Conservation (phyloP, 1,140 invertebrate species). For the Carcinoscorpius rotundicauda region DNA sequence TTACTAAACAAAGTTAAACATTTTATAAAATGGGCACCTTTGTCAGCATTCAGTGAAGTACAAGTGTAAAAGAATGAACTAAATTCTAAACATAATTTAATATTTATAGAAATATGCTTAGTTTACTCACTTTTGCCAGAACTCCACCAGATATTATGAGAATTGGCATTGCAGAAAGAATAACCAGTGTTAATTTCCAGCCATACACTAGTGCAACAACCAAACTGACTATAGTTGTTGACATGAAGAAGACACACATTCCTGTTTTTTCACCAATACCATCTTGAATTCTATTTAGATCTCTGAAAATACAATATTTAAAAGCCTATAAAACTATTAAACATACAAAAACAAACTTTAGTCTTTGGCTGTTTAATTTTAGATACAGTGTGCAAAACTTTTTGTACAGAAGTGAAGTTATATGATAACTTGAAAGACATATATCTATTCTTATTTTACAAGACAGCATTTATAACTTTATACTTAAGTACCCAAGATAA, state of each 20-base stretch:
- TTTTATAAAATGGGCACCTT: too few species aligned
- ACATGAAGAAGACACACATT: slow-evolving; percentile 31
- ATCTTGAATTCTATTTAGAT: slow-evolving; percentile 41
- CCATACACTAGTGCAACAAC: slow-evolving; percentile 35
- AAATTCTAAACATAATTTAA: background rate
- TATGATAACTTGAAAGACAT: too few species aligned
- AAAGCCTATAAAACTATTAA: too few species aligned
- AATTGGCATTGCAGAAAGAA: slow-evolving; percentile 35
- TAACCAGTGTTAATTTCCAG: slow-evolving; percentile 39
- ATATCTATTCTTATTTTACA: too few species aligned
- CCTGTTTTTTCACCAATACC: slow-evolving; percentile 46
- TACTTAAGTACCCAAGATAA: too few species aligned
- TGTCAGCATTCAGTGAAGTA: too few species aligned
- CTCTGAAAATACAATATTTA: slow-evolving; percentile 28
- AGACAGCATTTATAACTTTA: too few species aligned
- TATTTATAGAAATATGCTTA: background rate
- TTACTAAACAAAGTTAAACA: too few species aligned
- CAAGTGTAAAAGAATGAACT: too few species aligned
- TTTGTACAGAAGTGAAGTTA: background rate
- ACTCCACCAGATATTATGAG: slow-evolving; percentile 18
- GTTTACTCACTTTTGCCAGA: slow-evolving; percentile 25
- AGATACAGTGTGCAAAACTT: background rate
- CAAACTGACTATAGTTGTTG: slow-evolving; percentile 29
- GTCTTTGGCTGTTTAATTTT: background rate
- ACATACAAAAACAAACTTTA: slow-evolving; percentile 4